Conservation (phyloP, 2,113 vertebrate species). For the Cygnus buccinator region DNA sequence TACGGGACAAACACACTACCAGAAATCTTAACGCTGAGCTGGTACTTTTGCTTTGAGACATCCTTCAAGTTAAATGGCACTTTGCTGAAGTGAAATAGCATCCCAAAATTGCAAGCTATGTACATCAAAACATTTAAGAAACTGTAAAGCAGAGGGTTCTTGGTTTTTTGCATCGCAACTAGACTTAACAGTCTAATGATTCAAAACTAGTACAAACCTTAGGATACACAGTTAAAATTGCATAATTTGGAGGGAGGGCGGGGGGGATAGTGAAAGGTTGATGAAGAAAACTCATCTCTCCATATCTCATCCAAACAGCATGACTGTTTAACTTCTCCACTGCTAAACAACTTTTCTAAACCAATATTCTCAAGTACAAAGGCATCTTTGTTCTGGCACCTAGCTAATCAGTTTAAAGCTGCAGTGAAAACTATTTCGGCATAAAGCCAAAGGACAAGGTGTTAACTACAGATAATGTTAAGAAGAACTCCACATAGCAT, state of each 20-base stretch:
- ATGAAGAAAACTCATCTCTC: conserved; percentile 37
- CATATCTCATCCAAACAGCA: conserved; percentile 31
- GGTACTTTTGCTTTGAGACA: neutral
- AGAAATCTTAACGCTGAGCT: neutral
- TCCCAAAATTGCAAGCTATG: neutral
- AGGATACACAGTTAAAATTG: neutral
- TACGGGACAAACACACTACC: neutral
- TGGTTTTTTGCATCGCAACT: neutral
- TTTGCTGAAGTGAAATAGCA: neutral
- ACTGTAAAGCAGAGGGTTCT: neutral
- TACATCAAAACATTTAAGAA: neutral
- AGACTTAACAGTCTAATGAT: neutral
- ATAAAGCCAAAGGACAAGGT: conserved; percentile 70
- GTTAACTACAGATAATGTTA: conserved; percentile 63
- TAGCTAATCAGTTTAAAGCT: conserved; percentile 81
- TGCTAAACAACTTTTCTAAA: conserved; percentile 65
- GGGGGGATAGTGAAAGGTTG: neutral
- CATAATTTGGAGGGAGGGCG: neutral
- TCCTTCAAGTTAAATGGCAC: neutral
- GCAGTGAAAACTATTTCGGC: conserved; percentile 71
- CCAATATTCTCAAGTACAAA: conserved; percentile 69
- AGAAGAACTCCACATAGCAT: conserved; percentile 28
- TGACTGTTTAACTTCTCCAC: conserved; percentile 60
- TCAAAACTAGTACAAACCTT: neutral
- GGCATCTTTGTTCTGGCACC: conserved; percentile 78